phyloP scores from a whole-genome alignment of 2,113 vertebrate species.

The Chelonoidis abingdonii region DNA sequence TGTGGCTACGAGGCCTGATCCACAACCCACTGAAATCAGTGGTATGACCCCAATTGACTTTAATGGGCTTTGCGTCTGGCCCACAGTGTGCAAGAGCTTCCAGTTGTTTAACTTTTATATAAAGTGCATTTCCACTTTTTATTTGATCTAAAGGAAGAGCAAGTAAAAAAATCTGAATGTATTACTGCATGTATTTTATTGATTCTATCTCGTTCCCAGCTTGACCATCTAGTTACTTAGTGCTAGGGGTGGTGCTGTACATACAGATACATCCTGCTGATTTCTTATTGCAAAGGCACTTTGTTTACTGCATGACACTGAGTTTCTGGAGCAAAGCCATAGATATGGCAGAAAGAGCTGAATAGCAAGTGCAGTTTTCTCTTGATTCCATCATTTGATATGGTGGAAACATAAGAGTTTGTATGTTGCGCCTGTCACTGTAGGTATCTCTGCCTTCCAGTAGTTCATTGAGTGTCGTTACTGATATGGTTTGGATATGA shows the following conservation, averaged over 20 bases:
- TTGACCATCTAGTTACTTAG: not conserved
- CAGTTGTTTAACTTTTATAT: not conserved
- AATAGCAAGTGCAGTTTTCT: not conserved
- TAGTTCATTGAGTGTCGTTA: not conserved
- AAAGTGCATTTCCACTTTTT: not conserved
- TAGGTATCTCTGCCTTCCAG: not conserved
- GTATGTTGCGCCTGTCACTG: not conserved
- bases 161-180: not conserved
- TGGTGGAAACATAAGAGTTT: not conserved
- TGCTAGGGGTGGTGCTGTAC: not conserved
- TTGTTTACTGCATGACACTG: not conserved
- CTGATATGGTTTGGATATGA: accelerated
- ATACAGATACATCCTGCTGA: not conserved
- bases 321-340: not conserved
- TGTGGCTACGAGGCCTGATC: not conserved
- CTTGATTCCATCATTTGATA: not conserved
- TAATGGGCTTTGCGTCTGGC: not conserved
- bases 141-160: not conserved
- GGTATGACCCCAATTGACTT: accelerated
- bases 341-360: not conserved
- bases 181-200: not conserved
- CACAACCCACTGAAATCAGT: not conserved
- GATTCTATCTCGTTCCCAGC: not conserved
- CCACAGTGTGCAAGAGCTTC: not conserved
- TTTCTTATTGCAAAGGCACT: not conserved